Evolutionary conservation across 1,140 invertebrate genomes (phyloP).

Genomic region (Drosophila ercepeae): DNA sequence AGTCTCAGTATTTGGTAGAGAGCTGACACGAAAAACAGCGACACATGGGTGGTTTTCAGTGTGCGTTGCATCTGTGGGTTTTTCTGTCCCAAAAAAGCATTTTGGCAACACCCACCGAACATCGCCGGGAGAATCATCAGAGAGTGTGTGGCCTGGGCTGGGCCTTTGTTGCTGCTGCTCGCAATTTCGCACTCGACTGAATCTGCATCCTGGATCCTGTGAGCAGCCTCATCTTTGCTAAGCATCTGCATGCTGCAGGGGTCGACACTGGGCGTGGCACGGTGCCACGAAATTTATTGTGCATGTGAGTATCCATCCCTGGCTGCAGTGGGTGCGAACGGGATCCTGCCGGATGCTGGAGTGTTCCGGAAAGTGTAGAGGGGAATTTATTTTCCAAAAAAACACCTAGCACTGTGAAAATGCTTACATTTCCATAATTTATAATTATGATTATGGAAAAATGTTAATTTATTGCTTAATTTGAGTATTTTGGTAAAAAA

Average conservation of each 20-base stretch:
- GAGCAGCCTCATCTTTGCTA: constrained; percentile 23
- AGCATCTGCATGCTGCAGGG: constrained; percentile 38
- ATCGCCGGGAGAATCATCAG: constrained; percentile 1
- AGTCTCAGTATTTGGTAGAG: constrained; percentile 2
- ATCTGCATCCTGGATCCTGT: constrained; percentile 47
- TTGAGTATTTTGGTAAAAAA: too few species aligned
- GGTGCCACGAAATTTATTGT: constrained; percentile 71
- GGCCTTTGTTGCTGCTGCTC: constrained; percentile 54
- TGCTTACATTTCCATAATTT: too few species aligned
- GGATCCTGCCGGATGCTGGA: background rate
- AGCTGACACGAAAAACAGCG: constrained; percentile 64
- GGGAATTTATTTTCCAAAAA: background rate
- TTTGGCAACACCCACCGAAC: constrained; percentile 55
- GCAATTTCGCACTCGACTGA: constrained; percentile 75
- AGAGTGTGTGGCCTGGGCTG: constrained; percentile 12
- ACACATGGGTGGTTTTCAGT: constrained; percentile 50
- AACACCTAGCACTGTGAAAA: too few species aligned
- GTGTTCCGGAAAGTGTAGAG: background rate
- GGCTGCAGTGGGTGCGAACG: constrained; percentile 1
- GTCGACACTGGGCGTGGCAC: constrained; percentile 46
- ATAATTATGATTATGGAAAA: too few species aligned
- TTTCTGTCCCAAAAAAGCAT: constrained; percentile 31
- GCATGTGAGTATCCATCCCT: constrained; percentile 43
- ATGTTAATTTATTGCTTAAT: too few species aligned
- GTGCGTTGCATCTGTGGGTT: constrained; percentile 10